These are phyloP conservation scores for Clistopyga incitator DNA, from an alignment of 2,888 invertebrate species.

Conservation along the genomic window DNA sequence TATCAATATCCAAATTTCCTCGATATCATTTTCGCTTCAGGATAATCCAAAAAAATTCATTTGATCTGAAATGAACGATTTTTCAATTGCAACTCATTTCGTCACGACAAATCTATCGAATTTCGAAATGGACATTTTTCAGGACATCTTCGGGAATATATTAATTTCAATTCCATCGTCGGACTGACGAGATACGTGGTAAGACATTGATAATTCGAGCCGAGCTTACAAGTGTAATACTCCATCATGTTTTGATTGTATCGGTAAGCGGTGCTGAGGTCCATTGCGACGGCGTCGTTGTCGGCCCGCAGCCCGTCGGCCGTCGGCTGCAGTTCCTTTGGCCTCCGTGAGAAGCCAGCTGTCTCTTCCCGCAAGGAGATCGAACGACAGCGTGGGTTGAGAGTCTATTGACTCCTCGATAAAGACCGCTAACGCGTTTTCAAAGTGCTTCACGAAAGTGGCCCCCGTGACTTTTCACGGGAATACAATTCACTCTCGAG, in stretches of 20 bases:
- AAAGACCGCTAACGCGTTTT: slow-evolving; percentile 72
- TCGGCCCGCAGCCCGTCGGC: slow-evolving; percentile 76
- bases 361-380: slow-evolving; percentile 44
- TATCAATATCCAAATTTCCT: not conserved
- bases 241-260: slow-evolving; percentile 99
- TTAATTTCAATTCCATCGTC: not conserved
- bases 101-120: too few species aligned
- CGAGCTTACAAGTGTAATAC: slow-evolving; percentile 96
- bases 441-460: slow-evolving; percentile 57
- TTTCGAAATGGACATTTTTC: too few species aligned
- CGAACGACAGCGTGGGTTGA: slow-evolving; percentile 46
- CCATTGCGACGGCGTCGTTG: slow-evolving; percentile 88
- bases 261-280: slow-evolving; percentile 96
- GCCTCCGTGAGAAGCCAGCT: slow-evolving; percentile 31
- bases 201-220: slow-evolving; percentile 13
- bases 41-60: not conserved
- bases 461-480: slow-evolving; percentile 10
- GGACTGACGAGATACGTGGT: not conserved
- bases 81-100: too few species aligned
- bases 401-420: slow-evolving; percentile 75
- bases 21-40: not conserved
- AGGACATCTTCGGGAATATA: not conserved
- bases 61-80: too few species aligned
- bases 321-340: slow-evolving; percentile 76
- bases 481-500: slow-evolving; percentile 50